A percentile compares a stretch with the other conserved stretches of the same genome.
These are phyloP conservation scores for Phyllotreta cruciferae DNA, from an alignment of 2,888 invertebrate species.

Conservation along the genomic window DNA sequence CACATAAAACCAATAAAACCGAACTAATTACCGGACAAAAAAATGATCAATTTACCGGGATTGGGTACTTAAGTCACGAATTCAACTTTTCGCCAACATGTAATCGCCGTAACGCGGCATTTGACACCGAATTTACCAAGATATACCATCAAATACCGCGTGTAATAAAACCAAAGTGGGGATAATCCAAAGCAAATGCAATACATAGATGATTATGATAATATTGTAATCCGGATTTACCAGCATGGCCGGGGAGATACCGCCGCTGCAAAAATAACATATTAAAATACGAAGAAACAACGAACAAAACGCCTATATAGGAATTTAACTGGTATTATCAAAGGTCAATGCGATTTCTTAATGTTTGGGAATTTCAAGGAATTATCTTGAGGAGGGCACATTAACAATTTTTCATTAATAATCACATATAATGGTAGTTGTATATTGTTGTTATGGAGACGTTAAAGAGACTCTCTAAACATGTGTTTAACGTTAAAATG, in stretches of 20 bases:
- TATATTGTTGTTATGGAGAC: too few relatives aligned
- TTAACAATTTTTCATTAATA: too few relatives aligned
- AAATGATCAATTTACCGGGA: constrained; percentile 1
- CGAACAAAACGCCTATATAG: background rate
- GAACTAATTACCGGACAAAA: background rate
- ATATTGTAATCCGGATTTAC: constrained; percentile 16
- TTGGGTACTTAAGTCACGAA: constrained; percentile 6
- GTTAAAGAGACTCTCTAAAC: too few relatives aligned
- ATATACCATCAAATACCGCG: constrained; percentile 33
- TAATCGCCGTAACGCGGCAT: constrained; percentile 9
- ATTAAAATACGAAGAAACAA: background rate
- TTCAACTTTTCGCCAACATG: background rate
- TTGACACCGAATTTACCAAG: constrained; percentile 25
- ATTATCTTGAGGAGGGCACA: too few relatives aligned
- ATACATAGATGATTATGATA: background rate
- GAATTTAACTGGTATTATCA: background rate
- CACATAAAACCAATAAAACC: background rate
- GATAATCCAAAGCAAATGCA: constrained; percentile 28
- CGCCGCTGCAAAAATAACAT: constrained; percentile 2
- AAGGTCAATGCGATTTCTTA: background rate
- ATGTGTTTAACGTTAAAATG: too few relatives aligned
- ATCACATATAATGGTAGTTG: too few relatives aligned
- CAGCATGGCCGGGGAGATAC: constrained; percentile 15
- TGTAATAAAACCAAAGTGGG: constrained; percentile 29
- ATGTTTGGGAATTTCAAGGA: too few relatives aligned